These are phyloP conservation scores for Amorpha juglandis DNA, from an alignment of 2,888 invertebrate genomes.

Conservation along the genomic window DNA sequence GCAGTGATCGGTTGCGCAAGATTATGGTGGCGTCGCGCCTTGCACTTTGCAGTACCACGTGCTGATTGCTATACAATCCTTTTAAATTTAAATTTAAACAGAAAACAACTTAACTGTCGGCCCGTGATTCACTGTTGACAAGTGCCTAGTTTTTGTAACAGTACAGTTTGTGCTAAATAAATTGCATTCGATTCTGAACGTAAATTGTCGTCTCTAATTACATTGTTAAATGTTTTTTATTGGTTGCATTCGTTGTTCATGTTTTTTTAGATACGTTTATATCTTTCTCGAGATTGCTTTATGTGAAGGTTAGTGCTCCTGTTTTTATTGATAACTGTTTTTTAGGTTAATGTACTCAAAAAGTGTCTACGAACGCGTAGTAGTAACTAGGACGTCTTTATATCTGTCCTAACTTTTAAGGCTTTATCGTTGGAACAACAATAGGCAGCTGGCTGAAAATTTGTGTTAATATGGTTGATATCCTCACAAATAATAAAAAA, in stretches of 20 bases:
- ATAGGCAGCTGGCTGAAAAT: too few relatives aligned
- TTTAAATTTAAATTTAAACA: conserved; percentile 53
- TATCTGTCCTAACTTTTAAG: too few relatives aligned
- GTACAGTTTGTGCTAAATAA: conserved; percentile 24
- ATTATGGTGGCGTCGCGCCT: neutral
- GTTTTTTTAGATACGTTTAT: neutral
- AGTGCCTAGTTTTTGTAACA: conserved; percentile 31
- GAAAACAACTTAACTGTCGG: conserved; percentile 39
- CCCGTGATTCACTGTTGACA: conserved; percentile 56
- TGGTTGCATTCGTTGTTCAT: neutral
- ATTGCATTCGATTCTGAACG: conserved; percentile 26
- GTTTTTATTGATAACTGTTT: too few relatives aligned
- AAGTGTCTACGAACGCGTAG: too few relatives aligned
- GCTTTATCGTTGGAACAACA: too few relatives aligned
- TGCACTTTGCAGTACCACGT: conserved; percentile 40
- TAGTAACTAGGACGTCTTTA: too few relatives aligned
- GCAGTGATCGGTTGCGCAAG: conserved; percentile 45
- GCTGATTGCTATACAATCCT: conserved; percentile 49
- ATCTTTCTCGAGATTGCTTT: neutral
- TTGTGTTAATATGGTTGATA: too few relatives aligned
- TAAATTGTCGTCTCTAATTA: conserved; percentile 21
- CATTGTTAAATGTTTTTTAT: conserved; percentile 5
- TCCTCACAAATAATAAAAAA: too few relatives aligned
- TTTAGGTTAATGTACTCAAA: too few relatives aligned
- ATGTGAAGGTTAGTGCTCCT: too few relatives aligned